Evolutionary conservation across 2,113 vertebrate species (phyloP).

Genomic region (Tachysurus vachellii): DNA sequence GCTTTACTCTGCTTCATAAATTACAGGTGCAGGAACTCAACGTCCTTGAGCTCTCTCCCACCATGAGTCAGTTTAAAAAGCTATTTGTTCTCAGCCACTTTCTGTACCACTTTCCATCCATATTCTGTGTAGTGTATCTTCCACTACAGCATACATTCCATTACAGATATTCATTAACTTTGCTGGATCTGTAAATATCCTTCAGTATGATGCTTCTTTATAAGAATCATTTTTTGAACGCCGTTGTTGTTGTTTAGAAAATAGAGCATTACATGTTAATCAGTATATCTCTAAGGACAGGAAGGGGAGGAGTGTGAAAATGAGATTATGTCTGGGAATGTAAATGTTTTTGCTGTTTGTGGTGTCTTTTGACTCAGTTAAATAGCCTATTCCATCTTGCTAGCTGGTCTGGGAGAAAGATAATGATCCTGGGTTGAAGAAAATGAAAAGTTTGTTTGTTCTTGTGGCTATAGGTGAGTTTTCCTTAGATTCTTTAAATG

Average conservation of each 20-base stretch:
- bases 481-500: background rate
- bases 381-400: background rate
- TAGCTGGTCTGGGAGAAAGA: background rate
- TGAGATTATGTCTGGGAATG: slow-evolving; percentile 34
- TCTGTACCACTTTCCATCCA: background rate
- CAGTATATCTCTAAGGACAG: slow-evolving; percentile 41
- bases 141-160: background rate
- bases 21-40: background rate
- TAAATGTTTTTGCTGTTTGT: slow-evolving; percentile 12
- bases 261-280: slow-evolving; percentile 8
- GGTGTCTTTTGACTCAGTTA: background rate
- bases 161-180: background rate
- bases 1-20: background rate
- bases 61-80: background rate
- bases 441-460: slow-evolving; percentile 38
- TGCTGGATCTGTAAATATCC: background rate
- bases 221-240: background rate
- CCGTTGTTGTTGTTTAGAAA: slow-evolving; percentile 15
- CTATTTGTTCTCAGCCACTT: background rate
- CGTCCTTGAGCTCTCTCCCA: background rate
- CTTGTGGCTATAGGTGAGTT: slow-evolving; percentile 36
- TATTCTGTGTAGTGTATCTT: background rate
- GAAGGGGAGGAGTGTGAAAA: slow-evolving; percentile 46
- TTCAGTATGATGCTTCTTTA: background rate
- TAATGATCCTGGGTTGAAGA: slow-evolving; percentile 21